Evolutionary conservation across 2,113 vertebrate species (phyloP).

Genomic region (Dasyornis broadbenti): DNA sequence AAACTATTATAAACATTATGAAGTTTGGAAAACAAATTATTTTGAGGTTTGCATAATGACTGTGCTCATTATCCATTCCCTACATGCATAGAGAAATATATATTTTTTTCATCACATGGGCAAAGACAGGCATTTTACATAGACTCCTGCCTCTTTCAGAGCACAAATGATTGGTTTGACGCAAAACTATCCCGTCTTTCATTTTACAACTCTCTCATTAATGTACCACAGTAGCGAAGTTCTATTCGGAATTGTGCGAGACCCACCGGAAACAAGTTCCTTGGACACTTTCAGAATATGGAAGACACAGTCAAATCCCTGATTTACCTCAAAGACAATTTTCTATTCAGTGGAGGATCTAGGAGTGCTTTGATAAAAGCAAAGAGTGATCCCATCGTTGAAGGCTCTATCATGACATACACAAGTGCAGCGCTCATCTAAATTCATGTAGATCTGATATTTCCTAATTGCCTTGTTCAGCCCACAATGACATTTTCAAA

Average conservation of each 20-base stretch:
- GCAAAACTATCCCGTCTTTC: neutral
- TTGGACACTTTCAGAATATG: neutral
- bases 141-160: neutral
- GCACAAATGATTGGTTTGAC: neutral
- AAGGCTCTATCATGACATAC: neutral
- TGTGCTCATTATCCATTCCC: neutral
- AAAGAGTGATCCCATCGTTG: neutral
- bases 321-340: neutral
- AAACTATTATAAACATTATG: neutral
- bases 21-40: neutral
- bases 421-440: neutral
- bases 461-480: neutral
- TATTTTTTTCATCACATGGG: neutral
- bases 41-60: neutral
- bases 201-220: neutral
- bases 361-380: neutral
- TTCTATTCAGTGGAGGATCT: neutral
- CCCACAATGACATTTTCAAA: neutral
- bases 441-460: neutral
- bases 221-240: neutral
- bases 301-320: neutral
- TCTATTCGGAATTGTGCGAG: neutral
- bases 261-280: neutral
- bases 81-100: neutral
- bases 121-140: neutral